phyloP scores from a whole-genome alignment of 2,888 invertebrate species.

The Pocota personata region DNA sequence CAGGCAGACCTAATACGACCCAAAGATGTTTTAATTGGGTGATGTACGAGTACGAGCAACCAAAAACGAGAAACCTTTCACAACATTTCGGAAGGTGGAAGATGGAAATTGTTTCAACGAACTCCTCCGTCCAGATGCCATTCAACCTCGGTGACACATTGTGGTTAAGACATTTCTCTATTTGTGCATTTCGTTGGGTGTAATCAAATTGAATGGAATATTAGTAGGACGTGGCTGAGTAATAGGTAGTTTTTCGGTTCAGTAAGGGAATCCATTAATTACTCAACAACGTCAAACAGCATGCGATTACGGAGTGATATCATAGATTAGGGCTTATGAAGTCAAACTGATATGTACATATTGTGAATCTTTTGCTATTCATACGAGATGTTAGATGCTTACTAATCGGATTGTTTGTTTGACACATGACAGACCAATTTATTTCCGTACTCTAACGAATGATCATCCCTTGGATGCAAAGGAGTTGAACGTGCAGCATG shows the following conservation, averaged over 20 bases:
- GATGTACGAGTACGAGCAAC: slow-evolving; percentile 30
- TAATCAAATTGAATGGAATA: slow-evolving; percentile 2
- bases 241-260: neutral
- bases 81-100: neutral
- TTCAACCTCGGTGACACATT: slow-evolving; percentile 22
- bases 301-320: neutral
- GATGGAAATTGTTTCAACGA: slow-evolving; percentile 8
- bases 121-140: slow-evolving; percentile 2
- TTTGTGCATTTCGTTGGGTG: neutral
- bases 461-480: too few species aligned
- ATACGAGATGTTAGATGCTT: neutral
- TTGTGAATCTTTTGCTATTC: neutral
- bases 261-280: neutral
- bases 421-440: neutral
- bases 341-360: neutral
- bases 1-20: slow-evolving; percentile 38
- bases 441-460: too few species aligned
- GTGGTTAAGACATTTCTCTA: neutral
- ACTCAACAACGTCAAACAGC: neutral
- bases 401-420: neutral
- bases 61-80: neutral
- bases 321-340: neutral
- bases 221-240: neutral
- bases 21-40: slow-evolving; percentile 59
- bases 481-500: too few species aligned